Evolutionary conservation across 2,113 vertebrate genomes (phyloP), one percentile per base, ranked within the genome.

Genomic region (Lethenteron reissneri): DNA sequence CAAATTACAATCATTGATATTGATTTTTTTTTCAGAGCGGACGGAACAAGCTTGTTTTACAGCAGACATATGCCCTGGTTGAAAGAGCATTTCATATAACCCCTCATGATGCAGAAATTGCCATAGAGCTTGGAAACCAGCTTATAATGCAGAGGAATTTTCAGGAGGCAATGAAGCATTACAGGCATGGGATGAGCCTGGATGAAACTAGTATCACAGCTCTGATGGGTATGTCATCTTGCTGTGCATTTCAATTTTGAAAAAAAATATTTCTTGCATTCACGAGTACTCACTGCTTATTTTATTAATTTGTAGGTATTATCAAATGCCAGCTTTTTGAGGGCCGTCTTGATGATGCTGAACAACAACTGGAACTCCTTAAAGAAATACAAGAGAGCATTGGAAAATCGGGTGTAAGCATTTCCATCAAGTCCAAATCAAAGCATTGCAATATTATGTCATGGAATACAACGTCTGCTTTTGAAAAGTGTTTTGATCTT

Each of bases 301-400:
- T 60, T 71, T n/a, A 3, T 71, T n/a, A 58, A 60, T 56, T 79
- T 78, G 3, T 78, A 99, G 94, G 94, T 74, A 84, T 89, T 76
- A 95, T 96, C 71, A 82, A 78, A 13, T 91, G 92, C 77, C 90
- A 97, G 70, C 78, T 99, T 72, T 81, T 85, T 56, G 87, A 97
- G 76, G 88, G 84, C 3, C 85, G 87, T 0, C 73, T 92, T 70
- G 84, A 94, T 58, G 89, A 96, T 1, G 94, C 90, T n/a, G 87
- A 92, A 72, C 88, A 94, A 71, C 92, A 96, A 72, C 71, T 99
- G 71, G 90, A 97, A 77, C 96, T 96, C 75, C 83, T 99, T 57
- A 84, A 82, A 74, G 89, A 92, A 82, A 82, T 95, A 78, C 88
- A 95, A 25, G 87, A 91, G 69, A 87, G 89, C 57, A 84, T 95